Percentiles rank a stretch among this genome's conserved stretches.
Evolutionary conservation across 2,888 invertebrate genomes (phyloP).

Genomic region (Archips xylosteana): DNA sequence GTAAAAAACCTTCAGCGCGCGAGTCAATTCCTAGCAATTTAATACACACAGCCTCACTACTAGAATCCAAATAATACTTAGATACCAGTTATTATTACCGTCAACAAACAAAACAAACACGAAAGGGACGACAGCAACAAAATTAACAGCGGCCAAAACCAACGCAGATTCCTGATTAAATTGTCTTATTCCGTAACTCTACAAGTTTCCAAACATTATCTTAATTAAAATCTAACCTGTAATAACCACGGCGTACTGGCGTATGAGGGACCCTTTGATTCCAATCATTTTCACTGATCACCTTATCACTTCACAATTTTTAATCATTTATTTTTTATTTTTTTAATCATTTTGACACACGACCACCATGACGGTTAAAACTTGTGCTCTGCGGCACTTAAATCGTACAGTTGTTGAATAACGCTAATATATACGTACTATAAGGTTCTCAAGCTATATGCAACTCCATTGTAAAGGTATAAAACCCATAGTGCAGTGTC

Average conservation of each 20-base stretch:
- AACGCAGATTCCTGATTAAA: neutral
- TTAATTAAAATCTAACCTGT: slow-evolving; percentile 34
- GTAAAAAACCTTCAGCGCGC: too few relatives aligned
- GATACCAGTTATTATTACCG: neutral
- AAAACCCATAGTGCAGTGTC: neutral
- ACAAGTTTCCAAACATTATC: neutral
- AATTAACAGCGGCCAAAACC: neutral
- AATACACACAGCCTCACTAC: neutral
- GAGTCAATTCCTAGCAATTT: too few relatives aligned
- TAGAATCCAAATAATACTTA: neutral
- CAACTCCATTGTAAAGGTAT: neutral
- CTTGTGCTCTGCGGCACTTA: neutral
- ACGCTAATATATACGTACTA: neutral
- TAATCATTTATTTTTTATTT: too few relatives aligned
- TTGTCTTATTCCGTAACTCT: neutral
- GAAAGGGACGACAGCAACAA: neutral
- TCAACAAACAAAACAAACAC: neutral
- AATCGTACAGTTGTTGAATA: neutral
- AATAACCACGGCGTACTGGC: slow-evolving; percentile 36
- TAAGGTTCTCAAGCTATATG: neutral
- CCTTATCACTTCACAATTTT: slow-evolving; percentile 18
- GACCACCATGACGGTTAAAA: neutral
- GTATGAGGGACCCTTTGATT: slow-evolving; percentile 28
- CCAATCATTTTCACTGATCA: slow-evolving; percentile 24
- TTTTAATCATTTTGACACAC: neutral